These are phyloP conservation scores for Mesorhabditis spiculigera DNA, from an alignment of 2,888 invertebrate genomes.

Conservation along the genomic window DNA sequence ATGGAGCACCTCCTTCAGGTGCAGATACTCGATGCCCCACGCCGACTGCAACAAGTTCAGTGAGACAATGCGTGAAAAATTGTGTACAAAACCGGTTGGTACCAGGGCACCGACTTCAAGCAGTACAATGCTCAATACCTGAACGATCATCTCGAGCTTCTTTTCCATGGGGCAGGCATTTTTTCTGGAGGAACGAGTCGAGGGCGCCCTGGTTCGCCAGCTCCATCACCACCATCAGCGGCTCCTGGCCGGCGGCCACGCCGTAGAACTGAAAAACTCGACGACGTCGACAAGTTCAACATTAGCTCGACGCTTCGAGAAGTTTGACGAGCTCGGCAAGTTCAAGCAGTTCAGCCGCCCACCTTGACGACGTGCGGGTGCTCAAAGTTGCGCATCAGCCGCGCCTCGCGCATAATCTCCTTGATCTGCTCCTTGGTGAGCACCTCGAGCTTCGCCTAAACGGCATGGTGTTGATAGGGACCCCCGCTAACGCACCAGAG, in stretches of 20 bases:
- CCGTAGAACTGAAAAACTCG: constrained; percentile 27
- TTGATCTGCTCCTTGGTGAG: constrained; percentile 44
- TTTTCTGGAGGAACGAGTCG: constrained; percentile 35
- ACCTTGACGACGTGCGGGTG: constrained; percentile 38
- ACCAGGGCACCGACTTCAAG: constrained; percentile 8
- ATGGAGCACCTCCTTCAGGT: constrained; percentile 28
- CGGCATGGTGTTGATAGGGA: background rate
- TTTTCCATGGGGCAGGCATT: constrained; percentile 22
- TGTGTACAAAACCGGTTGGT: background rate
- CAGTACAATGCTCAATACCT: background rate
- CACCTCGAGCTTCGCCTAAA: constrained; percentile 33
- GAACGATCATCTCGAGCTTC: constrained; percentile 18
- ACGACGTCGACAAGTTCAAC: constrained; percentile 4
- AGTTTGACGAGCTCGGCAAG: too few relatives aligned
- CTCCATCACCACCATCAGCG: constrained; percentile 41
- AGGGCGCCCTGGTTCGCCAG: constrained; percentile 32
- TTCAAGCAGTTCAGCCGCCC: background rate
- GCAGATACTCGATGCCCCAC: constrained; percentile 31
- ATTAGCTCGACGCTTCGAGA: too few relatives aligned
- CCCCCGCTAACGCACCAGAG: constrained; percentile 18
- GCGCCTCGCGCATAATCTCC: constrained; percentile 30
- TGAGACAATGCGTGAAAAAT: background rate
- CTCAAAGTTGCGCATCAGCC: constrained; percentile 36
- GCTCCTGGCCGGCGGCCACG: constrained; percentile 35
- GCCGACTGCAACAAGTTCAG: constrained; percentile 24